Evolutionary conservation across 2,797 vertebrate species (phyloP).

Genomic region (Chanos chanos): DNA sequence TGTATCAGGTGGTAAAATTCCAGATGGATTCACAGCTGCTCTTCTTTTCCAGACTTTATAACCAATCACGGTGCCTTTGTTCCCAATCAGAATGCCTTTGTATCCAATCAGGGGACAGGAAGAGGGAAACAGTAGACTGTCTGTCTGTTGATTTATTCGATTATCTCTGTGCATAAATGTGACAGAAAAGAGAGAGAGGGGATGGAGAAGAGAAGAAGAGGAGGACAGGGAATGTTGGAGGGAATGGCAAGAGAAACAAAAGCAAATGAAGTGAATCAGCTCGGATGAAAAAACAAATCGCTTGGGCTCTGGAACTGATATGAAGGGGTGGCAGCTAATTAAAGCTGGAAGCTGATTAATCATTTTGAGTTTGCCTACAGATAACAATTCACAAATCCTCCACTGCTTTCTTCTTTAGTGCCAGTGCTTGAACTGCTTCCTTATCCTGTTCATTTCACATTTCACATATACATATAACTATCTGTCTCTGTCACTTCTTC

Average conservation of each 20-base stretch:
- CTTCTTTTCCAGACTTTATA: no score
- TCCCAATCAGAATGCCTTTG: slow-evolving; percentile 22
- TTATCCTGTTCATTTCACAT: no score
- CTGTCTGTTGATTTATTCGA: slow-evolving; percentile 52
- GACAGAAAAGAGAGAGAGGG: background rate
- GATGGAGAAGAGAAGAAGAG: background rate
- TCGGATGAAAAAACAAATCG: background rate
- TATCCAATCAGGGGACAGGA: slow-evolving; percentile 37
- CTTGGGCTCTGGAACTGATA: background rate
- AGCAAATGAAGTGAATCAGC: background rate
- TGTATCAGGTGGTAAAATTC: background rate
- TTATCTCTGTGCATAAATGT: slow-evolving; percentile 45
- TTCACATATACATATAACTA: no score
- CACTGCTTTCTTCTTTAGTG: no score
- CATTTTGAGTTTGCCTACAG: background rate
- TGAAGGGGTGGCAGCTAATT: background rate
- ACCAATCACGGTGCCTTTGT: background rate
- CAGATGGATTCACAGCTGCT: background rate
- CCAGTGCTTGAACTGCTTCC: no score
- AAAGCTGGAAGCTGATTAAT: background rate
- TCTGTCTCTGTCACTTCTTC: no score
- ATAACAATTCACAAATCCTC: no score
- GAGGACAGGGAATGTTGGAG: background rate
- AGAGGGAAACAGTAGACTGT: slow-evolving; percentile 41
- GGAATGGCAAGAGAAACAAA: background rate